phyloP scores from a whole-genome alignment of 2,888 invertebrate species.

The Phyllotreta striolata region DNA sequence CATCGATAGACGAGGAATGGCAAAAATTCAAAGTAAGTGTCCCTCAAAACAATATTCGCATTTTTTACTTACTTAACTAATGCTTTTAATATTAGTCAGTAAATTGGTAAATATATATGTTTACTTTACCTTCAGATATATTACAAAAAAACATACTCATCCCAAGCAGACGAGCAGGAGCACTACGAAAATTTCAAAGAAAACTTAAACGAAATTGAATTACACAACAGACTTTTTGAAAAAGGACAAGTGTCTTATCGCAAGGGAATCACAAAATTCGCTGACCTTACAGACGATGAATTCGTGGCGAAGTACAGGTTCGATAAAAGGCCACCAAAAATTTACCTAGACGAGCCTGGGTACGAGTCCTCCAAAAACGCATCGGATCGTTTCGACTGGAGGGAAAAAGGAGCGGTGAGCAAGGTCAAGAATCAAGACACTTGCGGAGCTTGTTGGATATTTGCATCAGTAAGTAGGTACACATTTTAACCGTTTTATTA shows the following conservation, averaged over 20 bases:
- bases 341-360: conserved; percentile 6
- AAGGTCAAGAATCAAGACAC: conserved; percentile 32
- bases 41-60: background rate
- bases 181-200: conserved; percentile 18
- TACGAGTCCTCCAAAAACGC: conserved; percentile 7
- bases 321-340: conserved; percentile 5
- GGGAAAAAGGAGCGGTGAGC: conserved; percentile 31
- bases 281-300: conserved; percentile 27
- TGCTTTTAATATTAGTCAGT: too few relatives aligned
- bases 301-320: conserved; percentile 20
- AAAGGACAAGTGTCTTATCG: conserved; percentile 19
- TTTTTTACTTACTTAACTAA: too few relatives aligned
- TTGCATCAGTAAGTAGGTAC: conserved; percentile 26
- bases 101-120: too few relatives aligned
- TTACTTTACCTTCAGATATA: conserved; percentile 13
- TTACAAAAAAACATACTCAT: conserved; percentile 19
- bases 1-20: conserved; percentile 16
- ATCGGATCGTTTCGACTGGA: conserved; percentile 28
- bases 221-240: conserved; percentile 23
- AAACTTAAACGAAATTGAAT: conserved; percentile 20
- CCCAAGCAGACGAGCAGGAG: conserved; percentile 10
- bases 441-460: conserved; percentile 37
- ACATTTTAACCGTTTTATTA: background rate
- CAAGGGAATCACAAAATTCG: conserved; percentile 28
- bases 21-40: conserved; percentile 51